phyloP scores from a whole-genome alignment of 2,888 invertebrate genomes.

The Selenia dentaria region DNA sequence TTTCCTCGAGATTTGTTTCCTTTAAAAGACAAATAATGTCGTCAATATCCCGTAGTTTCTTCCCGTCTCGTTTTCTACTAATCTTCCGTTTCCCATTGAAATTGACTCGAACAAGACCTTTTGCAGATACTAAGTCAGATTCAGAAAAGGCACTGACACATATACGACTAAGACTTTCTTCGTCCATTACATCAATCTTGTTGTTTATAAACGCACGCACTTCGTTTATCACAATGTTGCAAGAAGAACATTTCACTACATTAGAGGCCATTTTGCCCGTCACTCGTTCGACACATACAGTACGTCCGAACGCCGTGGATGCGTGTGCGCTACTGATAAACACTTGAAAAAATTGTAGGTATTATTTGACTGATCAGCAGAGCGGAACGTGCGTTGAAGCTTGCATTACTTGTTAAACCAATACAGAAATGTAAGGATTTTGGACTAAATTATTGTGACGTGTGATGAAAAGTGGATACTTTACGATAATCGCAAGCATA shows the following conservation, averaged over 20 bases:
- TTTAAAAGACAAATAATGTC: neutral
- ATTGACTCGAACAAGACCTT: neutral
- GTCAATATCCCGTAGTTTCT: neutral
- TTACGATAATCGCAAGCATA: too few relatives aligned
- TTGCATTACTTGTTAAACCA: too few relatives aligned
- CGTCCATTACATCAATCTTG: neutral
- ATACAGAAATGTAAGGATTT: too few relatives aligned
- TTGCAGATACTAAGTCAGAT: neutral
- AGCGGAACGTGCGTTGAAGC: too few relatives aligned
- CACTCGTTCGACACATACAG: neutral
- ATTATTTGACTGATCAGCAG: too few relatives aligned
- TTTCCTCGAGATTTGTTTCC: neutral
- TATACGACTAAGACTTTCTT: neutral
- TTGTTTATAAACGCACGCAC: neutral
- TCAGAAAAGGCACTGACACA: neutral
- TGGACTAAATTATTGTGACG: too few relatives aligned
- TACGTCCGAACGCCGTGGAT: neutral
- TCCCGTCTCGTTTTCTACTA: neutral
- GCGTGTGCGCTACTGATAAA: neutral
- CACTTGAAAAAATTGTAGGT: too few relatives aligned
- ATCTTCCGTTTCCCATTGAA: neutral
- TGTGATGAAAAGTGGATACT: too few relatives aligned
- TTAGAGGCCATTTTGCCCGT: neutral
- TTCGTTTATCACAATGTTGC: neutral
- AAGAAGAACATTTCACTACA: neutral